Conservation (phyloP, 2,888 invertebrate genomes). For the Dryomyza anilis region DNA sequence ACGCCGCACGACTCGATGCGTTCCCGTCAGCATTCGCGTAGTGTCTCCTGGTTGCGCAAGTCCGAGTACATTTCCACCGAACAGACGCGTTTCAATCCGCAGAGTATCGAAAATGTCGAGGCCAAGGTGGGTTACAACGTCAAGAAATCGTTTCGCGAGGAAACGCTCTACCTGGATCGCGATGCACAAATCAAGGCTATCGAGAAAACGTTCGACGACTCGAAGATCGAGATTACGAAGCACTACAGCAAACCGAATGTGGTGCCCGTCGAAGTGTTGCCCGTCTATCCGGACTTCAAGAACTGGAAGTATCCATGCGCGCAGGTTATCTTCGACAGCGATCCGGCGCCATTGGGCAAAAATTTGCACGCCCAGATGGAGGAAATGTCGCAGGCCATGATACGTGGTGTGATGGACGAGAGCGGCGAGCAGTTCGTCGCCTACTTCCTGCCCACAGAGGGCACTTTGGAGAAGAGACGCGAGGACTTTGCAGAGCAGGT, state of each 20-base stretch:
- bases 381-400: constrained; percentile 99
- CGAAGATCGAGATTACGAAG: constrained; percentile 80
- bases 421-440: constrained; percentile 99
- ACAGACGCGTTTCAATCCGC: constrained; percentile 95
- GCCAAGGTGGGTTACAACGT: constrained; percentile 99
- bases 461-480: constrained; percentile 87
- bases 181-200: constrained; percentile 97
- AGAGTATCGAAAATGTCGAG: constrained; percentile 96
- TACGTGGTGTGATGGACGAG: constrained; percentile 99
- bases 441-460: constrained; percentile 94
- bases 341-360: constrained; percentile 91
- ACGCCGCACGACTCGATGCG: constrained; percentile 87
- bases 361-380: constrained; percentile 88
- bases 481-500: constrained; percentile 77
- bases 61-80: constrained; percentile 99
- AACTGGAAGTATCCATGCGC: constrained; percentile 99
- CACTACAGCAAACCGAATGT: constrained; percentile 98
- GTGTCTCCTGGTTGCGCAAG: constrained; percentile 96
- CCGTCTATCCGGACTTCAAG: constrained; percentile 94
- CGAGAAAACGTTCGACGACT: constrained; percentile 94
- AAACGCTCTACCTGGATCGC: constrained; percentile 93
- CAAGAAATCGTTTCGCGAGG: constrained; percentile 90
- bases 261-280: constrained; percentile 83
- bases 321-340: constrained; percentile 97
- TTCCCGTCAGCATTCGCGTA: constrained; percentile 93